Base-by-base conservation (phyloP, 2,888 invertebrate species). In the Leucophenga montana region DNA sequence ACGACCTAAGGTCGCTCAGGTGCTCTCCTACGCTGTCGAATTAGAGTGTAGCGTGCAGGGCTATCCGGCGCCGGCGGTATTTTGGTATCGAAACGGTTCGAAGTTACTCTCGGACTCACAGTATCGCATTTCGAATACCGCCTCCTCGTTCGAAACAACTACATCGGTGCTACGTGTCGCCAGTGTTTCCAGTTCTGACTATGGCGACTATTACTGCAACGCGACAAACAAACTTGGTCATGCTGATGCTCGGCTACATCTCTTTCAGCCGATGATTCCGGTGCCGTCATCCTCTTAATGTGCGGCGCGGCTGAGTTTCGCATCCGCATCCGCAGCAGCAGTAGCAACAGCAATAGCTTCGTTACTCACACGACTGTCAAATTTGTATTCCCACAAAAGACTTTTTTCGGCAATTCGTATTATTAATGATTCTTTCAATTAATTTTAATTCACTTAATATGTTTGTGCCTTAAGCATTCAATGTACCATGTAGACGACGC, bases 191-290 rank as follows among this genome's bases (percentile, higher is more conserved):
- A 85, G 80, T 61, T 73, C 78, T 56, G 86, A 89, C 76, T 87
- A 85, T 69, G 89, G 89, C 0, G 87, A 89, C 70, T 89, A 87
- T 66, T 87, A 80, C 44, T 89, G 89, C 77, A 87, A 88, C 72
- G 89, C 89, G 65, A 87, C 87, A 62, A 89, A 89, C 67, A 88
- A 88, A 77, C 73, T 89, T 74, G 89, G 89, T 16, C 84, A 87
- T 46, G 83, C 83, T 71, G 87, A 88, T 71, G 86, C 87, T 48
- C 85, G 86, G 65, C 78, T 89, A 69, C 83, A 88, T 78, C 79
- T 89, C 69, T 89, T 86, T 76, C 84, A 85, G 80, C 76, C 83
- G 67, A 80, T 86, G 68, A 86, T 87, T 71, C 87, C 86, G 64
- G 86, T 87, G 72, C 85, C 87, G 64, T 75, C 78, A 14, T 74